A percentile compares a stretch with the other conserved stretches of the same genome.
Evolutionary conservation across 2,113 vertebrate species (phyloP).

Genomic region (Myotis davidii): DNA sequence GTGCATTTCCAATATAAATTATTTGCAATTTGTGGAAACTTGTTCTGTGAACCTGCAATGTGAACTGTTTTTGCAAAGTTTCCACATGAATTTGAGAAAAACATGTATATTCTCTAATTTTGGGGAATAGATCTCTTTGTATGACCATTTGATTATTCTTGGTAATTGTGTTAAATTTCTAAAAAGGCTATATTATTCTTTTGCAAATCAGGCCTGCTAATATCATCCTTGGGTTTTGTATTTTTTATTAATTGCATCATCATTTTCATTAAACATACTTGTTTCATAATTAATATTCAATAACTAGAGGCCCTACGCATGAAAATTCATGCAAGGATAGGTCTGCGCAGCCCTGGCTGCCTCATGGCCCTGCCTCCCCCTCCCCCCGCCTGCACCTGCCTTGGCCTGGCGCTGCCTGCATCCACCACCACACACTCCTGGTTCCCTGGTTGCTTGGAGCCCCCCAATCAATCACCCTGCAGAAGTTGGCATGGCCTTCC

Average conservation of each 20-base stretch:
- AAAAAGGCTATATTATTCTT: neutral
- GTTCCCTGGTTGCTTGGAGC: too few species aligned
- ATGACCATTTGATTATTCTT: neutral
- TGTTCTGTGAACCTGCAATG: neutral
- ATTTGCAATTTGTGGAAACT: neutral
- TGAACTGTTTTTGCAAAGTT: neutral
- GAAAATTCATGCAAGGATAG: too few species aligned
- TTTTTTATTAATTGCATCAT: neutral
- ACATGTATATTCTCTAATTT: neutral
- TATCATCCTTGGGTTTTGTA: neutral
- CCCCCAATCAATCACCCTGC: too few species aligned
- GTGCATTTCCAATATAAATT: neutral
- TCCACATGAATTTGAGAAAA: neutral
- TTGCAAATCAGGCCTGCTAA: neutral
- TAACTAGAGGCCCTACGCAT: neutral
- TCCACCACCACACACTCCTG: accelerated
- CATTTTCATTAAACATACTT: neutral
- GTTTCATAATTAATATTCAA: neutral
- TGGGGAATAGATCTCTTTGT: neutral
- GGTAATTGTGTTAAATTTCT: neutral
- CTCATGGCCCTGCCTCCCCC: too few species aligned
- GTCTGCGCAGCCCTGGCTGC: too few species aligned
- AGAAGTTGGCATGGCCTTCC: too few species aligned
- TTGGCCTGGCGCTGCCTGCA: too few species aligned
- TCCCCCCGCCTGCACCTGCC: too few species aligned